Base-by-base conservation (phyloP, 2,113 vertebrate genomes). In the Aptenodytes forsteri region DNA sequence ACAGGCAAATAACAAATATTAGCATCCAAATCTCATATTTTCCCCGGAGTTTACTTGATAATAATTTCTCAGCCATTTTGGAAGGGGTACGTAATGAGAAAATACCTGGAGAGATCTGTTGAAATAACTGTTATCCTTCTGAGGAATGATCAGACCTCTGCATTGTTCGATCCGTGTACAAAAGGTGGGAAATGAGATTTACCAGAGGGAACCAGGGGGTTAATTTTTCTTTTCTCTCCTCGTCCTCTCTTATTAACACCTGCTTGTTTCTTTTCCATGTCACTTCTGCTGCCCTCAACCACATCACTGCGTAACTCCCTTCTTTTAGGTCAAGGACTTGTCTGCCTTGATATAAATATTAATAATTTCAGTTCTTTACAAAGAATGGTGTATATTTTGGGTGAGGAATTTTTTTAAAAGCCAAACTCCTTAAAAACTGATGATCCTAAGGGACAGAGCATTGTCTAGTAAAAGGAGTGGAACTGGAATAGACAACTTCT, bases 251-350 rank as follows among this genome's bases (percentile, higher is more conserved):
- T 81, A 58, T 70, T 86, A 92, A 86, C 64, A 92, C 46, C 67
- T 94, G 76, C 2, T 4, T 58, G 8, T 94, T 86, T 92, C 64
- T 66, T 66, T 94, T 17, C 25, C 13, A 12, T 78, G 76, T 87
- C 72, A 50, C 12, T 95, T 94, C n/a, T 92, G 71, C 66, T 96
- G 58, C 62, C 49, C 80, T 62, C 40, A 88, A 90, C 30, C 27
- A 67, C 30, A 71, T 92, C 62, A 36, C n/a, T 12, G 13, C 55
- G 30, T 46, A 73, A 40, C 25, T 83, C 29, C 50, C 10, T 81
- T 23, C 46, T 90, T 83, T 77, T 58, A 91, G 94, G 94, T 96
- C 93, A 97, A 96, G 83, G 89, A 83, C 86, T 92, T 81, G 15
- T 73, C 67, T 81, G 23, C 67, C 50, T 83, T 67, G 42, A 70